Evolutionary conservation across 2,888 invertebrate genomes (phyloP).

Genomic region (Cremastinae sp.): DNA sequence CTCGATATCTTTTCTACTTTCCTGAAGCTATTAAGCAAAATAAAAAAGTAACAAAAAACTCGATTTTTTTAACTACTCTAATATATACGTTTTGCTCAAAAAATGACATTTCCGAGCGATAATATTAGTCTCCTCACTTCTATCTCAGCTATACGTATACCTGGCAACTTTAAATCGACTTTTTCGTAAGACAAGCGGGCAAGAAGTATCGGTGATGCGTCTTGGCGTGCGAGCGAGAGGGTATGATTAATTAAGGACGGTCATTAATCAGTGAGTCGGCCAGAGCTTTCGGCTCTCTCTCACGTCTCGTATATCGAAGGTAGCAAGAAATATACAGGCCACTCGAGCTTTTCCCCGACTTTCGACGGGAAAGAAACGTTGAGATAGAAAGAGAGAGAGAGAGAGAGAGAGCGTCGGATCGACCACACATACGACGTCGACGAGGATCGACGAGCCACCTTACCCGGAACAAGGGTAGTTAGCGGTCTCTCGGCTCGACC

Average conservation of each 20-base stretch:
- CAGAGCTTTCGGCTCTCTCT: slow-evolving; percentile 7
- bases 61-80: neutral
- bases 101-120: no score
- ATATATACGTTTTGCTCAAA: neutral
- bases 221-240: slow-evolving; percentile 26
- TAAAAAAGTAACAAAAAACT: no score
- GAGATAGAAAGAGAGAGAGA: slow-evolving; percentile 29
- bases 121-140: neutral
- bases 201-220: neutral
- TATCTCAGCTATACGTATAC: neutral
- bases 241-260: slow-evolving; percentile 56
- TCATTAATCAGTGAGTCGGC: slow-evolving; percentile 54
- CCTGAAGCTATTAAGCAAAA: no score
- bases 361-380: slow-evolving; percentile 21
- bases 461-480: slow-evolving; percentile 23
- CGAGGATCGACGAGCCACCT: slow-evolving; percentile 19
- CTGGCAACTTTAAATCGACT: neutral
- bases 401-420: slow-evolving; percentile 31
- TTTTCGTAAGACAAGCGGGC: neutral
- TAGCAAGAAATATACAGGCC: slow-evolving; percentile 48
- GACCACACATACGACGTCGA: slow-evolving; percentile 3
- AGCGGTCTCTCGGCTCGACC: slow-evolving; percentile 34
- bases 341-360: slow-evolving; percentile 38
- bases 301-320: slow-evolving; percentile 43
- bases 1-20: no score